A percentile compares a stretch with the other conserved stretches of the same genome.
Conservation (phyloP, 2,888 invertebrate species). For the Dysmachus trigonus region DNA sequence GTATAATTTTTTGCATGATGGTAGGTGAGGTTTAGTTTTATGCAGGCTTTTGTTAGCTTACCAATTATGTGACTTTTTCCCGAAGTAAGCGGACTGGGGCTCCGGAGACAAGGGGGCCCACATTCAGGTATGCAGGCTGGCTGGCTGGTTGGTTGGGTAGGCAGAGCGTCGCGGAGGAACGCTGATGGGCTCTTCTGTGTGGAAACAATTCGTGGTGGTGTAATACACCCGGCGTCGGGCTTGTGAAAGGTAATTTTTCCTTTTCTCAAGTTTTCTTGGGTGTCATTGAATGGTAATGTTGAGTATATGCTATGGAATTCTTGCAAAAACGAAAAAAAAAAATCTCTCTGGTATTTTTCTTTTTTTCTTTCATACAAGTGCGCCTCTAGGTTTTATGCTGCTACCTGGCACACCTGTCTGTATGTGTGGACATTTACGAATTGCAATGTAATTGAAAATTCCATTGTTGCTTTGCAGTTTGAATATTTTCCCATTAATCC, state of each 20-base stretch:
- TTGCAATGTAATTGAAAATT: background rate
- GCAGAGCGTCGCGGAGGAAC: background rate
- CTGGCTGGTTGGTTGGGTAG: background rate
- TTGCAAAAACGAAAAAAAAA: too few species aligned
- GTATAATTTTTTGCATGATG: background rate
- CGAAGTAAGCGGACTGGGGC: background rate
- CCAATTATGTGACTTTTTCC: background rate
- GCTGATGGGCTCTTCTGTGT: background rate
- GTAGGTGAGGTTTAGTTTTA: background rate
- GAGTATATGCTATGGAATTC: background rate
- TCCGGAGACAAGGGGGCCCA: background rate
- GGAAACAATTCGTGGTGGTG: background rate
- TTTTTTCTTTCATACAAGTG: background rate
- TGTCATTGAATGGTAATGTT: background rate
- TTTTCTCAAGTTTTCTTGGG: slow-evolving; percentile 8
- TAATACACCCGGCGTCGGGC: background rate
- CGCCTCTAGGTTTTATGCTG: background rate
- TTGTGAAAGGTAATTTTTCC: slow-evolving; percentile 11
- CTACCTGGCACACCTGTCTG: background rate
- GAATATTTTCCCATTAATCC: background rate
- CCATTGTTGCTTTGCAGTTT: background rate
- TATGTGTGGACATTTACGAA: background rate
- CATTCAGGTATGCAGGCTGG: background rate
- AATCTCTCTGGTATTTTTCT: background rate
- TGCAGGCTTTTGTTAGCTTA: background rate